These are phyloP conservation scores for Struthio camelus DNA, from an alignment of 2,113 vertebrate genomes.

Conservation along the genomic window DNA sequence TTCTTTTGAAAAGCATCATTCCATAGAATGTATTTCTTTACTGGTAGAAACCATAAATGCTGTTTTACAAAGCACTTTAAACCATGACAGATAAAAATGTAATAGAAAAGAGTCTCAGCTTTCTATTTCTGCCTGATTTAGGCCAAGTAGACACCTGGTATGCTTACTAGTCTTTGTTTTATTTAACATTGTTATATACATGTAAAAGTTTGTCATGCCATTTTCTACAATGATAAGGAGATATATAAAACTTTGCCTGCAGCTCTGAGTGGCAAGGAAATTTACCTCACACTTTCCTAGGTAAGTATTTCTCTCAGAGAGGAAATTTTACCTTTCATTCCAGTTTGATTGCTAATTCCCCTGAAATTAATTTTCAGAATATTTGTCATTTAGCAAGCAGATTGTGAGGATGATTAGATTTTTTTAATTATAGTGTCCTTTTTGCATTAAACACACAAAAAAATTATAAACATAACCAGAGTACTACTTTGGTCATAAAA, in stretches of 20 bases:
- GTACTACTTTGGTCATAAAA: neutral
- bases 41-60: neutral
- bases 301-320: neutral
- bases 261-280: neutral
- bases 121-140: neutral
- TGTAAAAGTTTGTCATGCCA: neutral
- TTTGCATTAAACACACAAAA: neutral
- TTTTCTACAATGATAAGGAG: neutral
- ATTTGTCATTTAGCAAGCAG: neutral
- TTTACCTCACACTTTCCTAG: neutral
- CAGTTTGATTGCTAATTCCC: neutral
- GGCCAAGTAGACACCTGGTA: neutral
- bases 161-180: neutral
- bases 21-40: neutral
- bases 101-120: neutral
- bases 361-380: neutral
- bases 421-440: accelerated
- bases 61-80: conserved; percentile 18
- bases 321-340: neutral
- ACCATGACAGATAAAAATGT: neutral
- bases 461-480: neutral
- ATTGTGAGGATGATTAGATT: neutral
- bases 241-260: neutral
- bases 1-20: conserved; percentile 34
- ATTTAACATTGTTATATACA: neutral